Evolutionary conservation across 1,140 invertebrate genomes (phyloP).

Genomic region (Planococcus citri): DNA sequence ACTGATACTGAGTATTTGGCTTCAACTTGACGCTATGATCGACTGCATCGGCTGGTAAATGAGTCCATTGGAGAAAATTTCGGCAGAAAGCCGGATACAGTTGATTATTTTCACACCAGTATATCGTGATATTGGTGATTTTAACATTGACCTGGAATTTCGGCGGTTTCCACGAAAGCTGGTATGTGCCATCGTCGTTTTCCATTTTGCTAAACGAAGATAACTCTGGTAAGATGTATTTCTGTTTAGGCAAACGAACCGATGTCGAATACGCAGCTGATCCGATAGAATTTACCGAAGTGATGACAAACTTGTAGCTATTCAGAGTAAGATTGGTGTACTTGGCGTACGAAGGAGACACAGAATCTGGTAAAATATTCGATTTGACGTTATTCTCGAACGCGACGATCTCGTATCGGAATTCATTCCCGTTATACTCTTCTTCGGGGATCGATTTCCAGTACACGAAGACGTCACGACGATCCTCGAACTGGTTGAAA

Average conservation of each 20-base stretch:
- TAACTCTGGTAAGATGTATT: conserved; percentile 34
- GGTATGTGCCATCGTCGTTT: conserved; percentile 47
- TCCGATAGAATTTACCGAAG: neutral
- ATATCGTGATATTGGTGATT: conserved; percentile 52
- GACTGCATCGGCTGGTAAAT: conserved; percentile 36
- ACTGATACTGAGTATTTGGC: conserved; percentile 42
- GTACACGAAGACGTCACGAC: conserved; percentile 47
- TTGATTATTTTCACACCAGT: conserved; percentile 51
- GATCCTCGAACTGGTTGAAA: conserved; percentile 32
- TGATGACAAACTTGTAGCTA: neutral
- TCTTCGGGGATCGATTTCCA: conserved; percentile 51
- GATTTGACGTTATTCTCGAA: neutral
- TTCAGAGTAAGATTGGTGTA: neutral
- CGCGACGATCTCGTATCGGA: conserved; percentile 33
- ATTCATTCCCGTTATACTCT: conserved; percentile 45
- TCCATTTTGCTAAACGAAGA: conserved; percentile 51
- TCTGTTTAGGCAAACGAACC: neutral
- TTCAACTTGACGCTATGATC: conserved; percentile 40
- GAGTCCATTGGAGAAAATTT: conserved; percentile 44
- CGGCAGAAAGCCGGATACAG: conserved; percentile 46
- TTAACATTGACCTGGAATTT: conserved; percentile 27
- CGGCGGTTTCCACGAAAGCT: conserved; percentile 53
- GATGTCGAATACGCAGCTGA: neutral
- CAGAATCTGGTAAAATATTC: neutral
- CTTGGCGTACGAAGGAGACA: neutral